phyloP scores from a whole-genome alignment of 2,888 invertebrate genomes.

The Belgica antarctica region DNA sequence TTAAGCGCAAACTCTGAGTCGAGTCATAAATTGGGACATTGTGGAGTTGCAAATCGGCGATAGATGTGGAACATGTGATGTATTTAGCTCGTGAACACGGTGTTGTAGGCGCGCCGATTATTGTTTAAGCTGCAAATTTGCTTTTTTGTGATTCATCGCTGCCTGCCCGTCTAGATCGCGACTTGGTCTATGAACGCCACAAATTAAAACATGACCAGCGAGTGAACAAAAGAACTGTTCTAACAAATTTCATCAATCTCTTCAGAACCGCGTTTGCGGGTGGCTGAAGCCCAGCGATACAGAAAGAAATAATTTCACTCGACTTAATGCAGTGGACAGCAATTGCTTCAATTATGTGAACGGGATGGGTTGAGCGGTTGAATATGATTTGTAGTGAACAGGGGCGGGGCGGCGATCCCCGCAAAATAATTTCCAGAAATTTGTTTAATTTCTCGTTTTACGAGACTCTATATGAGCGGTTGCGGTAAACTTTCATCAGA shows the following conservation, averaged over 20 bases:
- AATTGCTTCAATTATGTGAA: no score
- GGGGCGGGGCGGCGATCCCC: neutral
- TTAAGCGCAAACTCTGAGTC: neutral
- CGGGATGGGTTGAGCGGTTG: no score
- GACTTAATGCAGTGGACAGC: no score
- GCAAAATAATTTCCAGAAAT: no score
- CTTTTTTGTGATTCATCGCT: neutral
- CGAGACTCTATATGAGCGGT: no score
- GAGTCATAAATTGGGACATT: neutral
- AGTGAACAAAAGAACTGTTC: conserved; percentile 8
- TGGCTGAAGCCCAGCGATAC: neutral
- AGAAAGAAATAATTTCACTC: conserved; percentile 16
- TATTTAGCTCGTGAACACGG: neutral
- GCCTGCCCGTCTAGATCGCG: neutral
- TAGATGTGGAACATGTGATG: neutral
- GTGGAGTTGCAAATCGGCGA: neutral
- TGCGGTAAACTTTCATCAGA: no score
- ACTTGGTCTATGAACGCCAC: neutral
- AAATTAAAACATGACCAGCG: conserved; percentile 11
- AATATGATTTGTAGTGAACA: neutral
- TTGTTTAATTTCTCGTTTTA: no score
- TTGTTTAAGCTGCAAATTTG: no score
- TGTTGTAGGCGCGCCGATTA: neutral
- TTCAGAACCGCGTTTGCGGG: conserved; percentile 7
- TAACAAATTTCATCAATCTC: conserved; percentile 7